Evolutionary conservation across 2,113 vertebrate species (phyloP).

Genomic region (Desmodus rotundus): DNA sequence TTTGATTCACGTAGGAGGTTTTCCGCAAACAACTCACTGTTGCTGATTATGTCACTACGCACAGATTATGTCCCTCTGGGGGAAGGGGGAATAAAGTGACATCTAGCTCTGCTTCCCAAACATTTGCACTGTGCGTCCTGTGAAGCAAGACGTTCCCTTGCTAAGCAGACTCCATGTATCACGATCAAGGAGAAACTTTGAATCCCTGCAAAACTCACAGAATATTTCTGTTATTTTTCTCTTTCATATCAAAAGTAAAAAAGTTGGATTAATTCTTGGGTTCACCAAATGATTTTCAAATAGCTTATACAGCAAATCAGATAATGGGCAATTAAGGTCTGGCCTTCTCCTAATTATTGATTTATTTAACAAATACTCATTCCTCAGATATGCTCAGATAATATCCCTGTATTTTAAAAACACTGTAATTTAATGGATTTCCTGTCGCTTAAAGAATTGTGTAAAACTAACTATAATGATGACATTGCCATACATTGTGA

Average conservation of each 20-base stretch:
- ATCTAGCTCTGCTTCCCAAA: conserved; percentile 21
- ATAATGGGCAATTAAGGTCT: neutral
- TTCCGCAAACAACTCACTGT: conserved; percentile 25
- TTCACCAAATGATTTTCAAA: neutral
- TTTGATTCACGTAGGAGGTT: conserved; percentile 52
- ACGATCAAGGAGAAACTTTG: neutral
- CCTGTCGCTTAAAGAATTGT: neutral
- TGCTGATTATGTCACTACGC: conserved; percentile 47
- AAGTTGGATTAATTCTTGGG: neutral
- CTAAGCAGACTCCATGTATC: neutral
- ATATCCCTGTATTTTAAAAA: neutral
- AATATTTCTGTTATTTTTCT: neutral
- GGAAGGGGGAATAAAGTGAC: neutral
- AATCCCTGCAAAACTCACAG: neutral
- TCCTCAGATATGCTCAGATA: neutral
- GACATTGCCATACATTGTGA: neutral
- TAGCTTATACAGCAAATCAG: neutral
- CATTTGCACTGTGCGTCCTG: neutral
- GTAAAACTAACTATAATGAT: neutral
- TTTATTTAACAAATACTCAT: conserved; percentile 33
- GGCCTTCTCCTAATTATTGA: neutral
- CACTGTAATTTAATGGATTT: neutral
- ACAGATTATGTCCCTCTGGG: conserved; percentile 21
- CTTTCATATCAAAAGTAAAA: neutral
- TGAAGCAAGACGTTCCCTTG: neutral